Conservation (phyloP, 37 sponge, comb jelly and placozoan species). For the Diacarnus erythraeanus region DNA sequence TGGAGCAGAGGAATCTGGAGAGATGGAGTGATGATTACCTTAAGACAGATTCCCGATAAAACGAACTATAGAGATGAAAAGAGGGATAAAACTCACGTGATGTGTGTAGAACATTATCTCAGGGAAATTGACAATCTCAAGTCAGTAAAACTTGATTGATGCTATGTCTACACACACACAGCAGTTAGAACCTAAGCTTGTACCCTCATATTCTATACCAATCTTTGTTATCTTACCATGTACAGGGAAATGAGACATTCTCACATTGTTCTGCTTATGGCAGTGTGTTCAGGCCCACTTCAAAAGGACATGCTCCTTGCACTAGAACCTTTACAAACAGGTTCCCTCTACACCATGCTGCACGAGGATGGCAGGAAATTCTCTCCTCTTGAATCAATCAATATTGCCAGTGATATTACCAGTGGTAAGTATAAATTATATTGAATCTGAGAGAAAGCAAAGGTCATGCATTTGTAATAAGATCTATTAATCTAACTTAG, state of each 20-base stretch:
- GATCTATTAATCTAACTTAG: too few species aligned
- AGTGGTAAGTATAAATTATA: constrained; percentile 21
- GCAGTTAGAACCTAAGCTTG: not conserved
- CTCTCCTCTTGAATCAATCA: not conserved
- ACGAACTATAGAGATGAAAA: not conserved
- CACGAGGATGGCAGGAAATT: constrained; percentile 5
- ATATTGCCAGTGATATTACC: constrained; percentile 1
- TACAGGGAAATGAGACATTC: constrained; percentile 24
- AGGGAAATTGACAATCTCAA: constrained; percentile 32
- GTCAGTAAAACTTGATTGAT: constrained; percentile 2
- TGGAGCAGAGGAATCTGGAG: constrained; percentile 22
- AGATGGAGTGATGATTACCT: not conserved
- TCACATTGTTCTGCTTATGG: constrained; percentile 38
- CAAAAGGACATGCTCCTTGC: constrained; percentile 31
- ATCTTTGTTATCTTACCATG: not conserved
- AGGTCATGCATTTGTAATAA: too few species aligned
- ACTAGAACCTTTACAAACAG: constrained; percentile 17
- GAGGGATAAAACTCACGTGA: not conserved
- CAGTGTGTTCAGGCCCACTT: constrained; percentile 27
- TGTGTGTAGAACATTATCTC: constrained; percentile 8
- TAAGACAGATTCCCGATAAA: constrained; percentile 5
- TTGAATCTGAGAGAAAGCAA: too few species aligned
- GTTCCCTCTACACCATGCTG: constrained; percentile 18
- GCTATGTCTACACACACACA: too few species aligned
- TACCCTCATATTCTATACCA: not conserved